Conservation (phyloP, 2,797 vertebrate species). For the Apodemus agrarius region DNA sequence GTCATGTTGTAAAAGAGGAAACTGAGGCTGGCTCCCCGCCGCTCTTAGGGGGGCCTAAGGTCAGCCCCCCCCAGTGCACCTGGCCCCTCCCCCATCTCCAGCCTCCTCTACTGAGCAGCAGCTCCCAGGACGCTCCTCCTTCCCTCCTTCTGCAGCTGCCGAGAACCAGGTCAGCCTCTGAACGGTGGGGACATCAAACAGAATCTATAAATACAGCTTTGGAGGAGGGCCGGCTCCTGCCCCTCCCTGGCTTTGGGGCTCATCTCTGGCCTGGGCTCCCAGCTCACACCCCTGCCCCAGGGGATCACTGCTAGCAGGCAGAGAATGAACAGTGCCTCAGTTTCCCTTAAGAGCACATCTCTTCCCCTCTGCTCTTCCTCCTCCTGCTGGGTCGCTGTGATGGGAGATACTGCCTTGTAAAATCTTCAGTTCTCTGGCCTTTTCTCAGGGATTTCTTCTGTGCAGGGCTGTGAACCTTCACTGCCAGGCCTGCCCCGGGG, state of each 20-base stretch:
- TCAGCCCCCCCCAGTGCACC: rapidly evolving
- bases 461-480: background rate
- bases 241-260: background rate
- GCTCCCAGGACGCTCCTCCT: constrained; percentile 46
- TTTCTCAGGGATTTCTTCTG: background rate
- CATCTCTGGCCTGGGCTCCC: background rate
- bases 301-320: background rate
- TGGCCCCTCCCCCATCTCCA: background rate
- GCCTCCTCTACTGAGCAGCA: background rate
- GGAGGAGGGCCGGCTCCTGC: constrained; percentile 56
- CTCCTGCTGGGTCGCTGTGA: background rate
- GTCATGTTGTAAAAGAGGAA: background rate
- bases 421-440: background rate
- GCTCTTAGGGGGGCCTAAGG: no score
- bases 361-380: background rate
- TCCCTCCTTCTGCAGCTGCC: background rate
- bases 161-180: constrained; percentile 77
- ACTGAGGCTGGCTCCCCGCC: constrained; percentile 1
- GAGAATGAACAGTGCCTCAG: background rate
- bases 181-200: constrained; percentile 72
- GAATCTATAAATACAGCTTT: constrained; percentile 80
- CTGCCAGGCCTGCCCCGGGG: background rate
- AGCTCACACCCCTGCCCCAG: background rate
- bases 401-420: background rate
- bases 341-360: background rate